Conservation (phyloP, 2,113 vertebrate genomes). For the Rhabdornis inornatus region DNA sequence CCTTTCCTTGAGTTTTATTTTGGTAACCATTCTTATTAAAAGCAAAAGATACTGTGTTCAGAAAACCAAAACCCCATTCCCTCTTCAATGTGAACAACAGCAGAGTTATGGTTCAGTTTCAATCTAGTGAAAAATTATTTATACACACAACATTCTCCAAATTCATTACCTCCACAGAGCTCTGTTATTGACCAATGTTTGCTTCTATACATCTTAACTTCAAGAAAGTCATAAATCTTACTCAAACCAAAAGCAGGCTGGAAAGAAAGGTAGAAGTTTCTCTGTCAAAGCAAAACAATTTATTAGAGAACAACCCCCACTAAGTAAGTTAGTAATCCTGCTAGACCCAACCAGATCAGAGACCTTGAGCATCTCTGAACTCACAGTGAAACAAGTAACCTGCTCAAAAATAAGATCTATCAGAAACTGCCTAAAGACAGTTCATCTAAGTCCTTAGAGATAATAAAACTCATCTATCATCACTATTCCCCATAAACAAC, state of each 20-base stretch:
- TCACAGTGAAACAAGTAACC: not conserved
- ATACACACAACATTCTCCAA: not conserved
- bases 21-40: not conserved
- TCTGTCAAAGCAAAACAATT: not conserved
- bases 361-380: not conserved
- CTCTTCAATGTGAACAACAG: not conserved
- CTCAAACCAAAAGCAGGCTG: not conserved
- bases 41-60: not conserved
- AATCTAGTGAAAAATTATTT: not conserved
- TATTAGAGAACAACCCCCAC: not conserved
- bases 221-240: not conserved
- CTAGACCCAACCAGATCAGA: not conserved
- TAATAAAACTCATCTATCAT: not conserved
- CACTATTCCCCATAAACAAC: not conserved
- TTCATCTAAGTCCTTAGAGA: not conserved
- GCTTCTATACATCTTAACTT: not conserved
- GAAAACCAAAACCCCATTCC: not conserved
- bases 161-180: not conserved
- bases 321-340: not conserved
- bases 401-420: not conserved
- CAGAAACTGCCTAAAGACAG: not conserved
- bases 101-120: not conserved
- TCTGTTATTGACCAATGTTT: not conserved
- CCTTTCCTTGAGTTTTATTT: not conserved
- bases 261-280: not conserved